phyloP scores from a whole-genome alignment of 2,797 vertebrate species.

The Typhlichthys subterraneus region DNA sequence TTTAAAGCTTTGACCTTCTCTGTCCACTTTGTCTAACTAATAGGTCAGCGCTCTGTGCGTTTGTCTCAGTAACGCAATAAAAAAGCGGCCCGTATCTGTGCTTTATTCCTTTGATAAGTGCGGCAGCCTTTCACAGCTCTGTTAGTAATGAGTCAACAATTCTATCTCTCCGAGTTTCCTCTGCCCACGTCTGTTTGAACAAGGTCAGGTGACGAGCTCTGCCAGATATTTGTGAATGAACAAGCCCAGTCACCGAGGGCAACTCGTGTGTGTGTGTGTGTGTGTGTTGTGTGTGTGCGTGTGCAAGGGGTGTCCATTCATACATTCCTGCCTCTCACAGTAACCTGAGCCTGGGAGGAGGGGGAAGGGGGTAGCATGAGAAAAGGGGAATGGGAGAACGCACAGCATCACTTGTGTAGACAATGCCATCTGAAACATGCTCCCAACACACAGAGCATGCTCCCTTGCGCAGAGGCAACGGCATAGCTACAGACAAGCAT shows the following conservation, averaged over 20 bases:
- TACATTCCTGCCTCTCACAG: conserved; percentile 66
- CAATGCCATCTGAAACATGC: conserved; percentile 14
- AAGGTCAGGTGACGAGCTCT: conserved; percentile 69
- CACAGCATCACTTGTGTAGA: conserved; percentile 15
- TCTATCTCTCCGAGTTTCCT: conserved; percentile 51
- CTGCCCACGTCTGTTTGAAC: conserved; percentile 62
- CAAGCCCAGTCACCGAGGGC: conserved; percentile 16
- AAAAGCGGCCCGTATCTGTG: conserved; percentile 9
- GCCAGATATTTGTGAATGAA: conserved; percentile 80
- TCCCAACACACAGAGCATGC: conserved; percentile 7
- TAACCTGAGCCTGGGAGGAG: conserved; percentile 62
- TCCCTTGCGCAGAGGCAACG: not conserved
- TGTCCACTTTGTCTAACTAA: not conserved
- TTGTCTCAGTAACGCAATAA: not conserved
- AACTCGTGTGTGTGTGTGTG: conserved; percentile 11
- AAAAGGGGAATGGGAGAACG: conserved; percentile 10
- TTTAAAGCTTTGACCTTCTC: not conserved
- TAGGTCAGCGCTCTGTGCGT: too few relatives aligned
- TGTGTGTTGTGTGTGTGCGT: not conserved
- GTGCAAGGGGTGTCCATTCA: conserved; percentile 65
- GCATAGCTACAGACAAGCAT: too few relatives aligned
- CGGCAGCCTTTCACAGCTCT: conserved; percentile 35
- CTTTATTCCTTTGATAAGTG: conserved; percentile 21
- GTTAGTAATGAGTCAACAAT: conserved; percentile 50
- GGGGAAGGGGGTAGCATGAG: conserved; percentile 12